phyloP scores from a whole-genome alignment of 2,888 invertebrate species.

The Parelbella ahira region DNA sequence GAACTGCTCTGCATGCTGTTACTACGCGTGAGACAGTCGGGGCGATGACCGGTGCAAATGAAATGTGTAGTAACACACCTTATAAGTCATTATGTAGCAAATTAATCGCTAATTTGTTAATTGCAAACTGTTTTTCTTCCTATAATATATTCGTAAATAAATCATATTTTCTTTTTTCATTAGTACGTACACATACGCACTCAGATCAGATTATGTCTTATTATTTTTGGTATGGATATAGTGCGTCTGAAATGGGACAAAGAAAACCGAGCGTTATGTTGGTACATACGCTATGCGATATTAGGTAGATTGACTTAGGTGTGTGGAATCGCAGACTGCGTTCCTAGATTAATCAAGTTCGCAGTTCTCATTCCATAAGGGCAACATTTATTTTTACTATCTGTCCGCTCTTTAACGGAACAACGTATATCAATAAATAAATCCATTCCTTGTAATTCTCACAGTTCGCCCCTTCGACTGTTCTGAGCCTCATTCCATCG shows the following conservation, averaged over 20 bases:
- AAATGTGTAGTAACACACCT: conserved; percentile 1
- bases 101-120: too few species aligned
- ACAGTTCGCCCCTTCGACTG: conserved; percentile 62
- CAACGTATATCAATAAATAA: conserved; percentile 74
- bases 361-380: conserved; percentile 36
- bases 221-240: too few species aligned
- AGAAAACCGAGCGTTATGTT: too few species aligned
- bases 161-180: too few species aligned
- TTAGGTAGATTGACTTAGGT: too few species aligned
- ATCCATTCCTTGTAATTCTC: conserved; percentile 77
- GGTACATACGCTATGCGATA: too few species aligned
- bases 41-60: conserved; percentile 9
- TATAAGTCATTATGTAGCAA: too few species aligned
- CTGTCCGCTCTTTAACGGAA: conserved; percentile 64
- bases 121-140: too few species aligned
- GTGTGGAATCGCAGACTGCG: not conserved
- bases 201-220: too few species aligned
- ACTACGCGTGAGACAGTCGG: conserved; percentile 10
- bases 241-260: too few species aligned
- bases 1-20: conserved; percentile 34
- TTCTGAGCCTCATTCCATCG: conserved; percentile 72
- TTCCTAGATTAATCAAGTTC: conserved; percentile 14
- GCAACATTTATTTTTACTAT: conserved; percentile 50
- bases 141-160: too few species aligned
- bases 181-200: too few species aligned